Conservation (phyloP, 2,888 invertebrate species). For the Oscheius sp. region DNA sequence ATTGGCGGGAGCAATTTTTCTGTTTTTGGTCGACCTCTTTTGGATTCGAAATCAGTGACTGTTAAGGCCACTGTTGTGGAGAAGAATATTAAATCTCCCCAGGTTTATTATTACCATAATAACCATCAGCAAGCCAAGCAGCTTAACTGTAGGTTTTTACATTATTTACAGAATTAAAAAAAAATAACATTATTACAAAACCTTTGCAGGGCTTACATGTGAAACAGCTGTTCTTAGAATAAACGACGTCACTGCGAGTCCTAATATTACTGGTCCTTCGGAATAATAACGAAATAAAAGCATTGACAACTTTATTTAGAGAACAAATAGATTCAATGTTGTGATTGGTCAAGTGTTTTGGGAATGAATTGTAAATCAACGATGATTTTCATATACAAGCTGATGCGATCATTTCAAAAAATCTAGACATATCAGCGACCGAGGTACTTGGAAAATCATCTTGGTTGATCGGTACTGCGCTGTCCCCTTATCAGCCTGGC, state of each 20-base stretch:
- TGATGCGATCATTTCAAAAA: too few relatives aligned
- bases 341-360: too few relatives aligned
- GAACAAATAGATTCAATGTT: too few relatives aligned
- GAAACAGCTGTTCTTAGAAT: constrained; percentile 64
- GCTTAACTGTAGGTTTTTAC: constrained; percentile 54
- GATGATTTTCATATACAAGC: too few relatives aligned
- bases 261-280: constrained; percentile 7
- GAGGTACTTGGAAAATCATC: too few relatives aligned
- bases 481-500: constrained; percentile 19
- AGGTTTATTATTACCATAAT: constrained; percentile 56
- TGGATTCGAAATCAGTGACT: constrained; percentile 70
- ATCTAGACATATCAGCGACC: too few relatives aligned
- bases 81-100: constrained; percentile 69
- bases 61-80: constrained; percentile 74
- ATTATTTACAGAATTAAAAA: too few relatives aligned
- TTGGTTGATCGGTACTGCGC: neutral
- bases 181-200: neutral
- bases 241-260: constrained; percentile 55
- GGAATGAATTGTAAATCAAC: too few relatives aligned
- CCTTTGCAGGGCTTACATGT: constrained; percentile 57
- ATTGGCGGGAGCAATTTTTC: constrained; percentile 73
- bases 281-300: too few relatives aligned
- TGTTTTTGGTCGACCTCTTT: constrained; percentile 72
- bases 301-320: too few relatives aligned
- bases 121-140: constrained; percentile 57